Conservation (phyloP, 2,888 invertebrate genomes). For the Hemistola chrysoprasaria region DNA sequence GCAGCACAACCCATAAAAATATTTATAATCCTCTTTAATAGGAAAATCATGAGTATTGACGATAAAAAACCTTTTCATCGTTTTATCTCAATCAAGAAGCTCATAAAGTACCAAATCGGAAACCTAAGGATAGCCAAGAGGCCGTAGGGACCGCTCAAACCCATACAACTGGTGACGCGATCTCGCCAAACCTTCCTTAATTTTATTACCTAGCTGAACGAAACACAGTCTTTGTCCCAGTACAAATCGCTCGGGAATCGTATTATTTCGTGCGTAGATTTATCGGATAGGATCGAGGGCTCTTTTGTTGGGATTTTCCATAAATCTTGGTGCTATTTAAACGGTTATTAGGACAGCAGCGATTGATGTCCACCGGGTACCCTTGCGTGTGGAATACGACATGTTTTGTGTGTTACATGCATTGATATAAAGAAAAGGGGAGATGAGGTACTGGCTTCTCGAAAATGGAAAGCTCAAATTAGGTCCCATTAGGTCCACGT, state of each 20-base stretch:
- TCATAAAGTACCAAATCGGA: conserved; percentile 15
- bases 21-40: no score
- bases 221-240: conserved; percentile 69
- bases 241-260: conserved; percentile 72
- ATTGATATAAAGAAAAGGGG: no score
- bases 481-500: no score
- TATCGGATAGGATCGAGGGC: conserved; percentile 69
- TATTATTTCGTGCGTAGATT: conserved; percentile 78
- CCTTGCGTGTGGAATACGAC: conserved; percentile 45
- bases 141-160: conserved; percentile 17
- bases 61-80: not conserved
- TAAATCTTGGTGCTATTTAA: conserved; percentile 77
- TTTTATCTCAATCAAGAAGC: conserved; percentile 10
- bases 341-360: conserved; percentile 74
- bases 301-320: conserved; percentile 75
- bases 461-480: no score
- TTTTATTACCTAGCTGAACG: conserved; percentile 61
- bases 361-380: conserved; percentile 64
- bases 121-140: conserved; percentile 17
- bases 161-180: conserved; percentile 19
- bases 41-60: no score
- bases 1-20: no score
- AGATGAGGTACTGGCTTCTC: not conserved
- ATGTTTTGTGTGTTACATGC: conserved; percentile 40
- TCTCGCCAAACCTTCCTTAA: conserved; percentile 40